Evolutionary conservation across 2,888 invertebrate genomes (phyloP), one percentile per base, ranked within the genome.

Genomic region (Bembecia ichneumoniformis): DNA sequence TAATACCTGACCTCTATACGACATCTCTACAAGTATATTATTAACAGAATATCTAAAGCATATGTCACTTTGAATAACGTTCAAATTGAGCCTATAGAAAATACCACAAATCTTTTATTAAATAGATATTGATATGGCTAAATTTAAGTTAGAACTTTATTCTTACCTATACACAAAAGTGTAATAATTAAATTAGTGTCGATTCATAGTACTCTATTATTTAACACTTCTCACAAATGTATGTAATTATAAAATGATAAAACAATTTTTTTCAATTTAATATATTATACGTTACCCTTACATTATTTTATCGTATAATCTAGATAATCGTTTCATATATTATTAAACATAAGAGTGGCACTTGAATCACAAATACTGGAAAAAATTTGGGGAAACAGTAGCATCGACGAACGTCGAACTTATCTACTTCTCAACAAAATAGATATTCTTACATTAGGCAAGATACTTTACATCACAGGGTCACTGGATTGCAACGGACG

Each of bases 301-400:
- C 74, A 77, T 82, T 28, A 28, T 28, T 44, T 87, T 87, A 77
- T 87, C 86, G 86, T 87, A 87, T 87, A 87, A 84, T 87, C 87
- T 88, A 88, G 83, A 88, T 88, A 88, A 88, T 88, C 87, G 86
- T 87, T 82, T 88, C 82, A 89, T 83, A 82, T 83, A 82, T 91
- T 83, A 82, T 91, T 90, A 89, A 90, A 91, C 91, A 90, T 90
- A 90, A 91, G 28, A 91, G 91, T 91, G 91, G 91, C 91, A 91
- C 91, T 91, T 91, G 89, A 90, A 91, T 91, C 91, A 91, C 91
- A 91, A 91, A 91, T 91, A 91, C 91, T 91, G 90, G 90, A 89
- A 90, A 90, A 88, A 86, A 89, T 90, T 90, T 87, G 84, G 87
- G 87, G 86, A 90, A 89, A 88, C 80, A 77, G 83, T 80, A 82